These are phyloP conservation scores for Ostrea edulis DNA, from an alignment of 1,140 invertebrate species.

Conservation along the genomic window DNA sequence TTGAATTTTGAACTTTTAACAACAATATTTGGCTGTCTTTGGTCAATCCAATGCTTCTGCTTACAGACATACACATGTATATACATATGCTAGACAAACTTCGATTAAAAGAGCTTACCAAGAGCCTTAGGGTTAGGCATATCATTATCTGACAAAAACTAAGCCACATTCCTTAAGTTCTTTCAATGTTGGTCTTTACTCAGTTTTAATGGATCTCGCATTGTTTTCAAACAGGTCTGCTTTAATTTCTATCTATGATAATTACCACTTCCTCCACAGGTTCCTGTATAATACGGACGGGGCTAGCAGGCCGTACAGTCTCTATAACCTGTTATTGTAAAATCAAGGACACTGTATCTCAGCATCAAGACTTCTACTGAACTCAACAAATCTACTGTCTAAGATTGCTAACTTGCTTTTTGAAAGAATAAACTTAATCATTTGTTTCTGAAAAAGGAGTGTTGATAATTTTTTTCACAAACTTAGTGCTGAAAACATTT, in stretches of 20 bases:
- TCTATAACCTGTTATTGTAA: constrained; percentile 26
- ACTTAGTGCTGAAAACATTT: neutral
- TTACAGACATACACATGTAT: no score
- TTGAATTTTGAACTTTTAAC: no score
- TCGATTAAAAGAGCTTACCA: no score
- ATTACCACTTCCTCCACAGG: constrained; percentile 32
- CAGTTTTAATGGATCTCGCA: neutral
- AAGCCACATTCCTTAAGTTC: neutral
- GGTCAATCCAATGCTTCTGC: no score
- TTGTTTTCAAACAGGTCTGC: neutral
- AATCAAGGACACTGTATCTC: neutral
- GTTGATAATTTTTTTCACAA: neutral
- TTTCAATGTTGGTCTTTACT: neutral
- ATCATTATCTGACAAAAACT: no score
- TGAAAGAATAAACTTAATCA: neutral
- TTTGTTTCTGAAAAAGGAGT: no score
- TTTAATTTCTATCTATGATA: neutral
- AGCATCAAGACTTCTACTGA: neutral
- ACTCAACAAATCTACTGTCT: neutral
- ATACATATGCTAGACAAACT: no score
- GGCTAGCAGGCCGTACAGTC: constrained; percentile 15
- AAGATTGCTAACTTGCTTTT: neutral
- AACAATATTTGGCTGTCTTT: no score
- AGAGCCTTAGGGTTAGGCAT: no score
- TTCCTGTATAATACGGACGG: constrained; percentile 33